Evolutionary conservation across 2,113 vertebrate species (phyloP), one percentile per base, ranked within the genome.

Genomic region (Corvus cornix): DNA sequence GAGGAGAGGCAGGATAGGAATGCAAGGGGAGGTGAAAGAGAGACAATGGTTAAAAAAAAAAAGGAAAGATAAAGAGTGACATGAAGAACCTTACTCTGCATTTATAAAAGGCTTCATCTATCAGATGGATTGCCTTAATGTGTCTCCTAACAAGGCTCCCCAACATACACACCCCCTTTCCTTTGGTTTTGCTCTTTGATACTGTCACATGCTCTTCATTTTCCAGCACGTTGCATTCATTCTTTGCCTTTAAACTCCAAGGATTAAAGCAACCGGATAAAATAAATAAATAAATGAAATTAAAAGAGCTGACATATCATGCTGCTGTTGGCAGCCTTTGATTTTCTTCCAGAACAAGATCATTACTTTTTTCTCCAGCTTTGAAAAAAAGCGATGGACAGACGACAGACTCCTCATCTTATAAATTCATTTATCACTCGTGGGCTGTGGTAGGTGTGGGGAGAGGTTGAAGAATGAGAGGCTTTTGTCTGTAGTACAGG

Each of bases 171-270:
- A 39, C 87, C 2, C 76, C 76, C 94, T 86, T 97, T 90, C 69
- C 88, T 97, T 97, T 85, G 86, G 96, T 96, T 93, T 96, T 10
- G 24, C 94, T 89, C 97, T 98, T 98, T 98, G 98, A 98, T 98
- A 97, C 77, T 96, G 96, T 97, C 97, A 98, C 96, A 96, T 97
- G 97, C 96, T 96, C 97, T 97, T 98, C 96, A 97, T 98, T 98
- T 98, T 96, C 93, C 72, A 88, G 79, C 91, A 90, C 89, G 72
- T 97, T 97, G 96, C 93, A 95, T 96, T 98, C 96, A 96, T 97
- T 96, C 96, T 95, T 97, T 97, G 97, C 96, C 97, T 98, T 98
- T 97, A 98, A 98, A 97, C 96, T 98, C 90, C 55, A 94, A 97
- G 97, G 98, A 98, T 98, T 97, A 98, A 98, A 98, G 98, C 97